These are phyloP conservation scores for Ariolimax columbianus DNA, from an alignment of 2,888 invertebrate genomes.

Conservation along the genomic window DNA sequence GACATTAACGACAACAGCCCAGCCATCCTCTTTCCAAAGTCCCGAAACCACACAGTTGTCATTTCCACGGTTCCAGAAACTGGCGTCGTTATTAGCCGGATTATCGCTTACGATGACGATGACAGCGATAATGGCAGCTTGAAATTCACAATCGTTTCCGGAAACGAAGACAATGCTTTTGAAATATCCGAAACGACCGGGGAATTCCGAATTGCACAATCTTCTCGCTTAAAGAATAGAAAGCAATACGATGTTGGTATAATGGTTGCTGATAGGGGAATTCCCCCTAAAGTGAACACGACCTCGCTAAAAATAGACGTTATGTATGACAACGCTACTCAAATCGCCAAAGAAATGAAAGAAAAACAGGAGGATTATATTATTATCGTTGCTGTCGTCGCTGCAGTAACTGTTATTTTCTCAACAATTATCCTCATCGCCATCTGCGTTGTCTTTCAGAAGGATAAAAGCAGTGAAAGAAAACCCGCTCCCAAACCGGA, in stretches of 20 bases:
- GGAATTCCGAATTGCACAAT: constrained; percentile 86
- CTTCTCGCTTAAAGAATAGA: constrained; percentile 51
- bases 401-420: constrained; percentile 55
- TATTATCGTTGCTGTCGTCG: constrained; percentile 58
- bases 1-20: constrained; percentile 95
- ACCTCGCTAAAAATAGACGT: constrained; percentile 55
- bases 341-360: not conserved
- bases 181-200: constrained; percentile 87
- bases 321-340: constrained; percentile 50
- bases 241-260: constrained; percentile 53
- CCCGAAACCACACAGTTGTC: constrained; percentile 94
- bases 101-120: constrained; percentile 81
- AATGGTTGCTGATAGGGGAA: constrained; percentile 52
- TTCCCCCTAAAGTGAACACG: constrained; percentile 49
- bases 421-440: constrained; percentile 59
- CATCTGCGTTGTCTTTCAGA: constrained; percentile 57
- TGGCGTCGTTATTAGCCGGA: constrained; percentile 46
- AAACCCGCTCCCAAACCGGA: constrained; percentile 42
- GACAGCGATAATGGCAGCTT: constrained; percentile 94
- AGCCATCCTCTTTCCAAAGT: constrained; percentile 90
- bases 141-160: constrained; percentile 90
- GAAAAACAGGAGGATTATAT: constrained; percentile 50
- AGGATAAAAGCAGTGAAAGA: constrained; percentile 47
- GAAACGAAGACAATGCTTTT: constrained; percentile 83
- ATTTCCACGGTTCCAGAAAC: constrained; percentile 56